Percentiles rank a stretch among this genome's conserved stretches.
These are phyloP conservation scores for Oophaga pumilio DNA, from an alignment of 2,113 vertebrate genomes.

Conservation along the genomic window DNA sequence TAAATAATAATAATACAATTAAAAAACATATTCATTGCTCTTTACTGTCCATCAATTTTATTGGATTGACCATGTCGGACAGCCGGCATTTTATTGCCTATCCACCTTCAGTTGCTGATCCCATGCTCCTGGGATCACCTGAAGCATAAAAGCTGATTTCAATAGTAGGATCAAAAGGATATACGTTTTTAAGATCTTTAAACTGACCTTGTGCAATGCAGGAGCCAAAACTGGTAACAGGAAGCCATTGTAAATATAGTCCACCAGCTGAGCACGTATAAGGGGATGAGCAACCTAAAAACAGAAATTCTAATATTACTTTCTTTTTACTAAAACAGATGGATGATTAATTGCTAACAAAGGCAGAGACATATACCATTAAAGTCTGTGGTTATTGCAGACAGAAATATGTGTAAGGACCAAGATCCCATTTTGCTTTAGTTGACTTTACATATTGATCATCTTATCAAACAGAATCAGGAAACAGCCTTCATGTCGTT, in stretches of 20 bases:
- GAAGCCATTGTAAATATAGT: constrained; percentile 97
- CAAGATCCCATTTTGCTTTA: not conserved
- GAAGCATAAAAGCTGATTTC: not conserved
- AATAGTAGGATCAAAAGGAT: not conserved
- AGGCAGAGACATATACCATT: not conserved
- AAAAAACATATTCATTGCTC: too few species aligned
- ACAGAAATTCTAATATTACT: not conserved
- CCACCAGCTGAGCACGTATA: constrained; percentile 90
- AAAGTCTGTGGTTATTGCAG: not conserved
- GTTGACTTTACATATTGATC: not conserved
- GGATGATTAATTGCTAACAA: not conserved
- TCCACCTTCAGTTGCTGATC: not conserved
- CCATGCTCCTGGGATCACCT: not conserved
- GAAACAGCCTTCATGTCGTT: not conserved
- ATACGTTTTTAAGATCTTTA: not conserved
- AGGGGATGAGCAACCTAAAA: constrained; percentile 87
- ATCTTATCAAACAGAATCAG: not conserved
- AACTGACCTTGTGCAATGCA: constrained; percentile 92
- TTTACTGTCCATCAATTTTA: not conserved
- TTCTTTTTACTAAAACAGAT: not conserved
- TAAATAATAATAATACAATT: too few species aligned
- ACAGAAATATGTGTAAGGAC: not conserved
- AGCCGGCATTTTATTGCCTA: not conserved
- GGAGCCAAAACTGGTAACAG: constrained; percentile 93
- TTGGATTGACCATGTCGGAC: not conserved